These are phyloP conservation scores for Oncorhynchus mykiss DNA, from an alignment of 2,113 vertebrate species.

Conservation along the genomic window DNA sequence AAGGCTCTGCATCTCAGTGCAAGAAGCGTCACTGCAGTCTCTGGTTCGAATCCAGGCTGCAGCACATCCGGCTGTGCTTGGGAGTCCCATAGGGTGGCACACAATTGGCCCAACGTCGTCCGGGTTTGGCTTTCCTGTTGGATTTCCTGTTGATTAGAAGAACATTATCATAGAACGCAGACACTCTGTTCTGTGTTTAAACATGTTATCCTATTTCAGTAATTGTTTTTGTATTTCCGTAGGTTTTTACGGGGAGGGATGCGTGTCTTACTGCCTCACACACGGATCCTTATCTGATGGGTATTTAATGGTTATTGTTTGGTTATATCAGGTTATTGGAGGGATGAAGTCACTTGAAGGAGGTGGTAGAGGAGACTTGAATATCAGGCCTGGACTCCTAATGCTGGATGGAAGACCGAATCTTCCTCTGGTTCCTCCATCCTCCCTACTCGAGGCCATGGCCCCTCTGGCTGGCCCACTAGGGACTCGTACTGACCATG, in stretches of 20 bases:
- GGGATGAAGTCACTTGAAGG: slow-evolving; percentile 34
- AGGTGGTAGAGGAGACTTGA: slow-evolving; percentile 36
- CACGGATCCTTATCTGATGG: neutral
- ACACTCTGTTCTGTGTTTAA: neutral
- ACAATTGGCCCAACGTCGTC: no score
- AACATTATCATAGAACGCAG: neutral
- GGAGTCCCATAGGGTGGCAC: no score
- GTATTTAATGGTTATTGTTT: neutral
- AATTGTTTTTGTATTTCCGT: neutral
- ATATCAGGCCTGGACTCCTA: slow-evolving; percentile 31
- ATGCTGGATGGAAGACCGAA: slow-evolving; percentile 50
- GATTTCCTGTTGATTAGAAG: neutral
- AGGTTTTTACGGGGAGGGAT: neutral
- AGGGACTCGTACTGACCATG: slow-evolving; percentile 25
- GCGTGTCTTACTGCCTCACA: neutral
- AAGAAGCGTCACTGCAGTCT: no score
- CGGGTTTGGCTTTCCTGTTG: neutral
- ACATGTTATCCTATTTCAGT: neutral
- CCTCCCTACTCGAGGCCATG: slow-evolving; percentile 23
- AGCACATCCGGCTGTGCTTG: no score
- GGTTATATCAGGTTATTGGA: slow-evolving; percentile 40
- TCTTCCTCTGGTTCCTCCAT: slow-evolving; percentile 56
- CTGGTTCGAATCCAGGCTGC: no score
- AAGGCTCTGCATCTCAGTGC: no score
- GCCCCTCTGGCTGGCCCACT: slow-evolving; percentile 32